Evolutionary conservation across 37 sponge, comb jelly and placozoan species (phyloP).

Genomic region (Oscarella lobularis): DNA sequence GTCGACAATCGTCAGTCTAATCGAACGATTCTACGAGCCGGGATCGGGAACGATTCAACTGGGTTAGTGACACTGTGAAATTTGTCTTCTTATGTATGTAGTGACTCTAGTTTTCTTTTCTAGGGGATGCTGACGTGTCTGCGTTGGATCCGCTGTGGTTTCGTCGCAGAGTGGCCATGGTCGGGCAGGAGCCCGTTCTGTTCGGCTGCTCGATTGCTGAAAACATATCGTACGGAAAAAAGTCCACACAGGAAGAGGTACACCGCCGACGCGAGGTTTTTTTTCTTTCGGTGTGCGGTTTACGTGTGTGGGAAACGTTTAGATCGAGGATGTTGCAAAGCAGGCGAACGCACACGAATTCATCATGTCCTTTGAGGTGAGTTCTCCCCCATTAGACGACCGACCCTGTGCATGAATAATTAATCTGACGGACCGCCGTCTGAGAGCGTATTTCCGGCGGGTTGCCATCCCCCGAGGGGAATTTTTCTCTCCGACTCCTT

Average conservation of each 20-base stretch:
- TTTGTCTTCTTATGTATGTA: not conserved
- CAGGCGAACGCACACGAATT: constrained; percentile 84
- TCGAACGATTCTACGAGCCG: constrained; percentile 69
- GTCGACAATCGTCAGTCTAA: constrained; percentile 65
- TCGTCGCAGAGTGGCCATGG: constrained; percentile 48
- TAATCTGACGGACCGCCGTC: too few relatives aligned
- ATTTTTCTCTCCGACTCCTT: too few relatives aligned
- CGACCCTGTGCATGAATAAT: too few relatives aligned
- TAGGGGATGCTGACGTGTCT: constrained; percentile 32
- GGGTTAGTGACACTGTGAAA: constrained; percentile 7
- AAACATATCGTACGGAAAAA: constrained; percentile 60
- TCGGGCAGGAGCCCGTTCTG: constrained; percentile 77
- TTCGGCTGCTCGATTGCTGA: constrained; percentile 69
- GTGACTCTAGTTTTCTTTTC: not conserved
- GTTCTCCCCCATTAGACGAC: too few relatives aligned
- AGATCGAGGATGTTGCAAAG: constrained; percentile 61
- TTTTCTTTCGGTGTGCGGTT: too few relatives aligned
- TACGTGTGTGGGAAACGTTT: too few relatives aligned
- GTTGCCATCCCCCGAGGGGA: too few relatives aligned
- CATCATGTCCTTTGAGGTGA: constrained; percentile 64
- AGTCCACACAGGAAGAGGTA: constrained; percentile 56
- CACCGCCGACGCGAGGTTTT: too few relatives aligned
- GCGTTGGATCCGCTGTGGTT: constrained; percentile 63
- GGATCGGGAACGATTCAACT: constrained; percentile 33
- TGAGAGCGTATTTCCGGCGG: too few relatives aligned